Evolutionary conservation across 2,113 vertebrate genomes (phyloP).

Genomic region (Phaethon lepturus): DNA sequence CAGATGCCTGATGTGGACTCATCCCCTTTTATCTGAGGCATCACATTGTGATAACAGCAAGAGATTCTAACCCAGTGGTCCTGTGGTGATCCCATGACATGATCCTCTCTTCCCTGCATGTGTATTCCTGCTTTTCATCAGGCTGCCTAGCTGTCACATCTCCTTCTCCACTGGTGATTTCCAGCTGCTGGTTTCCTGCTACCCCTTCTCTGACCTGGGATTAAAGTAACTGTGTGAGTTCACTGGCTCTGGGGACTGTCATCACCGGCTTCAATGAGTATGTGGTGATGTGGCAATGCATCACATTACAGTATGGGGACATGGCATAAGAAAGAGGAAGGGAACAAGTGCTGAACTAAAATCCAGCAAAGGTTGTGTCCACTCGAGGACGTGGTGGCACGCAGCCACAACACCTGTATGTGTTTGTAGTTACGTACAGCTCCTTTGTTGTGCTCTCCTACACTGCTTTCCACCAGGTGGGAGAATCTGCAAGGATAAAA

Average conservation of each 20-base stretch:
- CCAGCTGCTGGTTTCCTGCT: not conserved
- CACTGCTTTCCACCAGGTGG: not conserved
- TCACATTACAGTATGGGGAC: not conserved
- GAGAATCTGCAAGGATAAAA: not conserved
- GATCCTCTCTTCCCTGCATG: not conserved
- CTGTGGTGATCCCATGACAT: not conserved
- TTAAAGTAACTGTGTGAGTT: not conserved
- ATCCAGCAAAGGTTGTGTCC: not conserved
- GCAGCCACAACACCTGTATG: not conserved
- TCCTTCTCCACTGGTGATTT: not conserved
- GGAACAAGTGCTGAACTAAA: not conserved
- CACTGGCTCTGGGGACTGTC: not conserved
- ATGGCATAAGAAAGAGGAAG: not conserved
- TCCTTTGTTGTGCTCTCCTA: not conserved
- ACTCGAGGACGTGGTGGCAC: rapidly evolving
- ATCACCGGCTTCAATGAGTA: not conserved
- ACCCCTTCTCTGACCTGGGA: not conserved
- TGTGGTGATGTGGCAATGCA: not conserved
- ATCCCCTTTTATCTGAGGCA: not conserved
- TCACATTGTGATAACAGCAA: not conserved
- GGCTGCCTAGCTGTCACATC: not conserved
- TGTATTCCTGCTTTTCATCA: not conserved
- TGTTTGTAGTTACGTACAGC: not conserved
- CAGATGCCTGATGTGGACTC: not conserved
- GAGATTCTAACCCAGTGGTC: not conserved